These are phyloP conservation scores for Coelopa frigida DNA, from an alignment of 1,140 invertebrate species.

Conservation along the genomic window DNA sequence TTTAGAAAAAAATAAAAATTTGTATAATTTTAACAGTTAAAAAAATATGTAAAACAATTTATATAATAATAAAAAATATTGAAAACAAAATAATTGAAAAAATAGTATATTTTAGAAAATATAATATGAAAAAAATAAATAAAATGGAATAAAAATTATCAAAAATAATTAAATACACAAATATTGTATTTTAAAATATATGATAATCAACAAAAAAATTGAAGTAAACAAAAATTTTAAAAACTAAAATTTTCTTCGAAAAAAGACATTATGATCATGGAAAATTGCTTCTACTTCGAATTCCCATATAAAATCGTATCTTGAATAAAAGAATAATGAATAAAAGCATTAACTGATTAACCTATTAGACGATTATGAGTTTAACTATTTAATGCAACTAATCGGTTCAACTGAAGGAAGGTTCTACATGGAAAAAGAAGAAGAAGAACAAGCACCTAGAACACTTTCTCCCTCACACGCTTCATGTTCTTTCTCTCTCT, in stretches of 20 bases:
- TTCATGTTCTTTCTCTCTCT: no score
- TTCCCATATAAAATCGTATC: no score
- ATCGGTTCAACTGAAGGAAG: no score
- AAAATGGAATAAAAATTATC: not conserved
- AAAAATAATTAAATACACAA: not conserved
- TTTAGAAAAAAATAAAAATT: conserved; percentile 1
- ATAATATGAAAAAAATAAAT: conserved; percentile 4
- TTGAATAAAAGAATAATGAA: no score
- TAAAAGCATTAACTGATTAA: no score
- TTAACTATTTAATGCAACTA: no score
- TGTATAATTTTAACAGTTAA: no score
- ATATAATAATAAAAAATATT: not conserved
- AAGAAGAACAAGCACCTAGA: no score
- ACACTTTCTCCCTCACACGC: no score
- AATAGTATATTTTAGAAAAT: not conserved
- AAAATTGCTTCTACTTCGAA: conserved; percentile 1
- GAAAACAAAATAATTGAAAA: not conserved
- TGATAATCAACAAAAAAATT: not conserved
- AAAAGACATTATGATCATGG: not conserved
- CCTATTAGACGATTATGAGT: no score
- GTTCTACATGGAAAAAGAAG: no score
- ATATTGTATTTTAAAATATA: not conserved
- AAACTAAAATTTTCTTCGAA: not conserved
- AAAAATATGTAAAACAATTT: not conserved
- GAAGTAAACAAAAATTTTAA: not conserved